These are phyloP conservation scores for Bimastos eiseni DNA, from an alignment of 2,888 invertebrate species.

Conservation along the genomic window DNA sequence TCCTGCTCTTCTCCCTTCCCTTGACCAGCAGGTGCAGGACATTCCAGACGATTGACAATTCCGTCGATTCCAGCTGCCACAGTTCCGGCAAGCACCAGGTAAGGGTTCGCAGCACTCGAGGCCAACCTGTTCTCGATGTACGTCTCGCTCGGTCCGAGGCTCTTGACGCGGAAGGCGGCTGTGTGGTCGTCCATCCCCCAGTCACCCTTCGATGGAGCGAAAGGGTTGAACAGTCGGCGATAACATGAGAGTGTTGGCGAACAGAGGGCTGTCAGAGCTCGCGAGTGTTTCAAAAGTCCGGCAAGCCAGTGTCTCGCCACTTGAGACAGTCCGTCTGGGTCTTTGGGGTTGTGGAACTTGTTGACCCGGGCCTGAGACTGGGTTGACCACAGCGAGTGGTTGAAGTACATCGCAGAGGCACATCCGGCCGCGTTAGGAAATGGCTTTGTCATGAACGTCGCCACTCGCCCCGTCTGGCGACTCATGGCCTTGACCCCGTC, in stretches of 20 bases:
- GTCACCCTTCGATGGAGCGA: slow-evolving; percentile 30
- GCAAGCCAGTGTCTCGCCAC: slow-evolving; percentile 39
- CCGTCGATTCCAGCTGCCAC: slow-evolving; percentile 46
- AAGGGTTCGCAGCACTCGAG: slow-evolving; percentile 40
- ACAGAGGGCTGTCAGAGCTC: slow-evolving; percentile 39
- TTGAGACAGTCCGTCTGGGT: slow-evolving; percentile 33
- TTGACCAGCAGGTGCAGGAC: background rate
- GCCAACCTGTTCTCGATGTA: slow-evolving; percentile 42
- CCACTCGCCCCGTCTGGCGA: slow-evolving; percentile 29
- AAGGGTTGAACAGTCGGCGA: slow-evolving; percentile 33
- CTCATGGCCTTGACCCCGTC: slow-evolving; percentile 39
- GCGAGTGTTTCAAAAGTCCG: slow-evolving; percentile 40
- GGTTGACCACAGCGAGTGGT: slow-evolving; percentile 40
- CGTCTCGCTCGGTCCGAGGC: slow-evolving; percentile 26
- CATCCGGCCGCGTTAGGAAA: background rate
- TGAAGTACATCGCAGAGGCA: slow-evolving; percentile 42
- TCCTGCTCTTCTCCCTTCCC: background rate
- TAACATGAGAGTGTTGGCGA: slow-evolving; percentile 44
- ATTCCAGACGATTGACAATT: slow-evolving; percentile 32
- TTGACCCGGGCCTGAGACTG: slow-evolving; percentile 27
- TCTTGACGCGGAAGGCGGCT: slow-evolving; percentile 34
- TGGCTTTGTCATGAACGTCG: slow-evolving; percentile 42
- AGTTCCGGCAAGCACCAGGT: slow-evolving; percentile 42
- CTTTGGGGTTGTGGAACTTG: slow-evolving; percentile 34
- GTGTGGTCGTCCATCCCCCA: slow-evolving; percentile 38